Evolutionary conservation across 1,140 invertebrate species (phyloP).

Genomic region (Psilanteris sp.): DNA sequence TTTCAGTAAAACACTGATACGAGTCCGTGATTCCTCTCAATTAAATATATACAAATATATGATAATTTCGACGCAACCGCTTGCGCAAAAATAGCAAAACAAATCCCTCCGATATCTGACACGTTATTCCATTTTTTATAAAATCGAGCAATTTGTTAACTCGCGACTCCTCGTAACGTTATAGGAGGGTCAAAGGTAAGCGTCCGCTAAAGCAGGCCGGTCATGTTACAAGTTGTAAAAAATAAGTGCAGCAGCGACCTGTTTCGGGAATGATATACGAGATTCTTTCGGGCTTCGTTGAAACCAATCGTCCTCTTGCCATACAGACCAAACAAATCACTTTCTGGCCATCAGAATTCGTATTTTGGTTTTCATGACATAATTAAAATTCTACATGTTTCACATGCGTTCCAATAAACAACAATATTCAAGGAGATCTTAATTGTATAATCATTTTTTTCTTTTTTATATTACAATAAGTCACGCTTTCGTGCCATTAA

Average conservation of each 20-base stretch:
- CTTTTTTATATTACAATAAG: too few relatives aligned
- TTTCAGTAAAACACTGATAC: conserved; percentile 50
- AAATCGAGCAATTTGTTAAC: conserved; percentile 29
- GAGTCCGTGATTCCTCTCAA: conserved; percentile 1
- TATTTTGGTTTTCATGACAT: conserved; percentile 36
- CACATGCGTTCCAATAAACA: not conserved
- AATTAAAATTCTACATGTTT: conserved; percentile 18
- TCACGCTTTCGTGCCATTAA: too few relatives aligned
- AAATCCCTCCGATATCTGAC: conserved; percentile 12
- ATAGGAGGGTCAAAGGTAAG: conserved; percentile 45
- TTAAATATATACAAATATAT: conserved; percentile 6
- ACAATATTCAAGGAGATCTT: too few relatives aligned
- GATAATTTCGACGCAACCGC: conserved; percentile 20
- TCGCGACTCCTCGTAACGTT: conserved; percentile 2
- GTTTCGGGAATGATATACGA: conserved; percentile 58
- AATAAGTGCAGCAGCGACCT: conserved; percentile 15
- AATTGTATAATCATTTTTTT: too few relatives aligned
- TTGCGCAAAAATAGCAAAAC: conserved; percentile 17
- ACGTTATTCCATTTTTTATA: conserved; percentile 12
- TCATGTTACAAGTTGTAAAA: conserved; percentile 53
- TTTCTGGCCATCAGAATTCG: conserved; percentile 24
- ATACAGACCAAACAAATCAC: conserved; percentile 58
- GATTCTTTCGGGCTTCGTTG: conserved; percentile 49
- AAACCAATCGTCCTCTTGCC: conserved; percentile 35
- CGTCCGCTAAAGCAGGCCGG: conserved; percentile 2